Conservation (phyloP, 2,888 invertebrate species). For the Ochlodes sylvanus region DNA sequence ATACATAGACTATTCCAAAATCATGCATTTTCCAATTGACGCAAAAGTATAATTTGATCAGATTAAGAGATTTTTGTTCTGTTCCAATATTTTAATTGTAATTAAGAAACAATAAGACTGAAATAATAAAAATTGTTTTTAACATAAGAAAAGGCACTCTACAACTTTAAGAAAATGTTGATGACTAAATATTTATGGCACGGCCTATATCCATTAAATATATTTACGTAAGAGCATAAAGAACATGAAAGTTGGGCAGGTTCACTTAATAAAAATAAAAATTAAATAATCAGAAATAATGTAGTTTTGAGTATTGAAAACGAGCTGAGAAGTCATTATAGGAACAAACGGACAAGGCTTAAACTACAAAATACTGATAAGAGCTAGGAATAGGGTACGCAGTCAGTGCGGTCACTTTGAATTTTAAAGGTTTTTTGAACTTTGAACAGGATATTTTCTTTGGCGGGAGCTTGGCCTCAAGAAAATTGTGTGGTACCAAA, state of each 20-base stretch:
- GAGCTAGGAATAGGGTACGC: slow-evolving; percentile 69
- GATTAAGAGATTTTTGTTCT: not conserved
- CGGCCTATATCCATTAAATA: slow-evolving; percentile 50
- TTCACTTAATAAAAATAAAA: slow-evolving; percentile 34
- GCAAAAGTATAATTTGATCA: not conserved
- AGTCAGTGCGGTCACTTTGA: slow-evolving; percentile 15
- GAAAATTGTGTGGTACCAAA: no score
- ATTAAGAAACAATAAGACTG: slow-evolving; percentile 12
- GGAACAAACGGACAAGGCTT: slow-evolving; percentile 76
- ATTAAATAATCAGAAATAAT: slow-evolving; percentile 35
- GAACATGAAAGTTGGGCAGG: slow-evolving; percentile 24
- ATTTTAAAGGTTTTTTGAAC: no score
- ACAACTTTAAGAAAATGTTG: slow-evolving; percentile 42
- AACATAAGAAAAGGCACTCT: slow-evolving; percentile 17
- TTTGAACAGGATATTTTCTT: no score
- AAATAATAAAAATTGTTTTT: slow-evolving; percentile 11
- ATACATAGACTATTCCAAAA: not conserved
- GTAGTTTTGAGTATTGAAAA: slow-evolving; percentile 32
- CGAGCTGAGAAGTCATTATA: slow-evolving; percentile 52
- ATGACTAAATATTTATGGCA: slow-evolving; percentile 60
- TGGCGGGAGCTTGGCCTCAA: no score
- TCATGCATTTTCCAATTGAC: not conserved
- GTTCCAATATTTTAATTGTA: not conserved
- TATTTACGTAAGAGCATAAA: slow-evolving; percentile 35
- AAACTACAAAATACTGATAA: slow-evolving; percentile 78